A percentile compares a stretch with the other conserved stretches of the same genome.
Evolutionary conservation across 1,140 invertebrate genomes (phyloP).

Genomic region (Lepidotrigona ventralis): DNA sequence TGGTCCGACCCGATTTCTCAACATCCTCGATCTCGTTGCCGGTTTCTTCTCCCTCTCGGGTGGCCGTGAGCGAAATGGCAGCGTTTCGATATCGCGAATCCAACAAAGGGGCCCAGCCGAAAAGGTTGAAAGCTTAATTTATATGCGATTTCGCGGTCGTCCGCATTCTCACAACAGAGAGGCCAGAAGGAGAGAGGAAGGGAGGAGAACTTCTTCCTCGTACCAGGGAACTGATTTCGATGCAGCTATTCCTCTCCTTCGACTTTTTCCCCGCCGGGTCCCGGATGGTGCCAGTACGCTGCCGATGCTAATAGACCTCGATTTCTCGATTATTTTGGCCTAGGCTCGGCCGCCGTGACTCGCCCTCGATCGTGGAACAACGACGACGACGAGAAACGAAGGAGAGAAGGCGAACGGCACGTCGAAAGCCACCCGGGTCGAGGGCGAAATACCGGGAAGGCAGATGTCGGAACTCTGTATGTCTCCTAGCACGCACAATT

Average conservation of each 20-base stretch:
- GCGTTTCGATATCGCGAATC: conserved; percentile 2
- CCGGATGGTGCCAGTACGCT: conserved; percentile 51
- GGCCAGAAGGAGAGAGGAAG: background rate
- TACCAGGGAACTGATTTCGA: conserved; percentile 68
- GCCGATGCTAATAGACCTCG: conserved; percentile 73
- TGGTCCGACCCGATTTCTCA: conserved; percentile 23
- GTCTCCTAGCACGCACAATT: conserved; percentile 53
- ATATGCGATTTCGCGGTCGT: conserved; percentile 64
- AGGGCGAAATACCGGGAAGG: conserved; percentile 64
- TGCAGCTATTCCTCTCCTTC: conserved; percentile 63
- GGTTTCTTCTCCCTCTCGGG: conserved; percentile 17
- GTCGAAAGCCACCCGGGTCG: conserved; percentile 57
- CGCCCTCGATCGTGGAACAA: too few relatives aligned
- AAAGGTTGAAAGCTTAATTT: conserved; percentile 68
- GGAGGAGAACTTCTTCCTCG: conserved; percentile 18
- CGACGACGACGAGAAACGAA: background rate
- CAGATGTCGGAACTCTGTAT: conserved; percentile 55
- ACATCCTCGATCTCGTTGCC: conserved; percentile 17
- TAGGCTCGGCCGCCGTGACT: too few relatives aligned
- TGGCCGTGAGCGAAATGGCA: conserved; percentile 24
- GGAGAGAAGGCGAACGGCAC: conserved; percentile 47
- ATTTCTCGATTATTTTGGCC: conserved; percentile 68
- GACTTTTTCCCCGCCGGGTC: conserved; percentile 41
- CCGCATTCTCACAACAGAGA: conserved; percentile 56
- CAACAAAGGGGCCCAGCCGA: conserved; percentile 65